A percentile compares a stretch with the other conserved stretches of the same genome.
phyloP scores from a whole-genome alignment of 2,113 vertebrate species.

The Enhydra lutris region DNA sequence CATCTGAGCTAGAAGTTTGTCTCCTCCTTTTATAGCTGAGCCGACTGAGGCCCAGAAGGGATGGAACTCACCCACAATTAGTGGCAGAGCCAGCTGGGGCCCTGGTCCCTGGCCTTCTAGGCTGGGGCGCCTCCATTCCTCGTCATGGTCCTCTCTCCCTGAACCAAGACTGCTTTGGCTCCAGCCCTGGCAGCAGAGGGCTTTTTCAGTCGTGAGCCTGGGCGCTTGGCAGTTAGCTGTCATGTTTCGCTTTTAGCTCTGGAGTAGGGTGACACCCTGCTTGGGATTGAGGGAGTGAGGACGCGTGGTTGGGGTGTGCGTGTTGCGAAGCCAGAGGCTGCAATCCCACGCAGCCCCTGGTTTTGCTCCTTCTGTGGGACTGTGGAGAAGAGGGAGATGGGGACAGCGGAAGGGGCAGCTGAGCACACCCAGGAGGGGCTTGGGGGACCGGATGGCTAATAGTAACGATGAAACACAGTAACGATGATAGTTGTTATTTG shows the following conservation, averaged over 20 bases:
- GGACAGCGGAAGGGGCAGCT: background rate
- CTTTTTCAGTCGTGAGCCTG: background rate
- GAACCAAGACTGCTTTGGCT: background rate
- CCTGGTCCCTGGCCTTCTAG: background rate
- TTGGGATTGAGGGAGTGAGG: background rate
- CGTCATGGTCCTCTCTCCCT: background rate
- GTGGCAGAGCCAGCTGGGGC: background rate
- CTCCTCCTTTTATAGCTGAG: background rate
- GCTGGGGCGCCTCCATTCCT: background rate
- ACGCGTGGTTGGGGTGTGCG: background rate
- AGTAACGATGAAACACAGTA: too few species aligned
- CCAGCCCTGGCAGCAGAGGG: background rate
- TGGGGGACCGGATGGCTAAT: background rate
- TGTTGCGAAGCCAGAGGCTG: background rate
- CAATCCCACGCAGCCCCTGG: background rate
- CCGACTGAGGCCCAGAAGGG: background rate
- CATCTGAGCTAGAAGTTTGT: rapidly evolving
- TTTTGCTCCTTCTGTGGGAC: background rate
- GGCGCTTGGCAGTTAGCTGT: background rate
- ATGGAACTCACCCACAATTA: background rate
- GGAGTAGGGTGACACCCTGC: background rate
- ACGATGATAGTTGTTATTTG: too few species aligned
- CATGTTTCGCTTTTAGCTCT: slow-evolving; percentile 19
- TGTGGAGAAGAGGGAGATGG: background rate
- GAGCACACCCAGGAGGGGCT: background rate